Evolutionary conservation across 2,797 vertebrate genomes (phyloP).

Genomic region (Picus viridis): DNA sequence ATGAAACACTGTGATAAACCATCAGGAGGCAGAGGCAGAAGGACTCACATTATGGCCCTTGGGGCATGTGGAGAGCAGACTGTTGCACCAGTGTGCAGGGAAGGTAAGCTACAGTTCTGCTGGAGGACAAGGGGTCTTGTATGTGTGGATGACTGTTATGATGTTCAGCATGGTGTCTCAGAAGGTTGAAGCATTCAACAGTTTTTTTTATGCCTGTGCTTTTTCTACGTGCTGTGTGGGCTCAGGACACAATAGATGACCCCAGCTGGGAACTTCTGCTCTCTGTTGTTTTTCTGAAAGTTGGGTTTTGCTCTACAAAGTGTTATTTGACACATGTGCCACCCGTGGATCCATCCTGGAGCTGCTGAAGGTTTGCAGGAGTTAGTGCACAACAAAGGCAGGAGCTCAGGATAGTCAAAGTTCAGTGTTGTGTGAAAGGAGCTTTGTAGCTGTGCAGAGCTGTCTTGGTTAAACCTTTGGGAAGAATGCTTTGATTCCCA

Average conservation of each 20-base stretch:
- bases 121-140: neutral
- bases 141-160: accelerated
- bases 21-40: neutral
- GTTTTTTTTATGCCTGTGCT: neutral
- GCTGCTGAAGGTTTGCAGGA: neutral
- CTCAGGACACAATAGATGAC: neutral
- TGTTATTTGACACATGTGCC: neutral
- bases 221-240: accelerated
- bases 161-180: neutral
- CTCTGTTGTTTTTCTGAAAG: neutral
- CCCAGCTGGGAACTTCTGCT: neutral
- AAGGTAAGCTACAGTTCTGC: neutral
- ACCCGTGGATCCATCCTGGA: neutral
- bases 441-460: neutral
- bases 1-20: slow-evolving; percentile 41
- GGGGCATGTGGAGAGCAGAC: accelerated
- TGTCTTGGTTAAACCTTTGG: neutral
- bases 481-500: neutral
- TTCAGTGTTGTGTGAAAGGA: accelerated
- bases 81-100: accelerated
- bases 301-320: neutral
- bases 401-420: neutral
- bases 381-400: neutral
- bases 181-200: neutral
- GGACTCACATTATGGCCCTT: accelerated